Percentiles rank a stretch among this genome's conserved stretches.
These are phyloP conservation scores for Cheilosia grossa DNA, from an alignment of 2,888 invertebrate genomes.

Conservation along the genomic window DNA sequence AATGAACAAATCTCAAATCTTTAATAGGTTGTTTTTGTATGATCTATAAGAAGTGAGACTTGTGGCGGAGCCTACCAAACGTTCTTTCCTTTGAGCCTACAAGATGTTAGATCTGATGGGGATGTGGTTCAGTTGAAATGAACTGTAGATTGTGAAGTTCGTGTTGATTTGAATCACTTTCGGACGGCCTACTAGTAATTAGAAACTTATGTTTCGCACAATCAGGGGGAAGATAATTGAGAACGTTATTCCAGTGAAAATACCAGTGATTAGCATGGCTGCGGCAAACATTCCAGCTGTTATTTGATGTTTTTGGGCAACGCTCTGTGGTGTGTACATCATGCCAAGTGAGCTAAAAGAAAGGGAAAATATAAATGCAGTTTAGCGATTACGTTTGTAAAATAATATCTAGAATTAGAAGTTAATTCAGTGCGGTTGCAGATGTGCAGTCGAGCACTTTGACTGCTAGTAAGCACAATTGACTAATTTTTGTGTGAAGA, in stretches of 20 bases:
- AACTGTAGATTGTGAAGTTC: constrained; percentile 13
- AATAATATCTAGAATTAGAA: too few species aligned
- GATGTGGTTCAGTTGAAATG: not conserved
- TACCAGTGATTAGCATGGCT: constrained; percentile 95
- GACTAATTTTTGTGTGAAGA: too few species aligned
- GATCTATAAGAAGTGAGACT: not conserved
- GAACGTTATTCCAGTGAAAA: constrained; percentile 92
- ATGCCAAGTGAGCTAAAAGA: constrained; percentile 85
- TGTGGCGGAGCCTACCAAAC: not conserved
- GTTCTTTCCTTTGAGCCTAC: constrained; percentile 18
- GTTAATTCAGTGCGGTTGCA: too few species aligned
- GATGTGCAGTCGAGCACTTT: too few species aligned
- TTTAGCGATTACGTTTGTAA: not conserved
- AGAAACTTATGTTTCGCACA: constrained; percentile 80
- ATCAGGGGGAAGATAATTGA: constrained; percentile 88
- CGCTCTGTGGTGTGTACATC: constrained; percentile 85
- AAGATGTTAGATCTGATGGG: constrained; percentile 9
- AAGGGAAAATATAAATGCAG: constrained; percentile 25
- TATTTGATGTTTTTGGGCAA: constrained; percentile 91
- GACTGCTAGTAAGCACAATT: too few species aligned
- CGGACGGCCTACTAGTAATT: constrained; percentile 6
- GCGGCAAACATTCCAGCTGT: constrained; percentile 98
- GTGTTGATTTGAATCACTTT: not conserved
- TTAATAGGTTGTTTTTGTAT: too few species aligned
- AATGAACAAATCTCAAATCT: too few species aligned